A percentile compares a stretch with the other conserved stretches of the same genome.
Conservation (phyloP, 1,140 invertebrate genomes). For the Drosophila malerkotliana region DNA sequence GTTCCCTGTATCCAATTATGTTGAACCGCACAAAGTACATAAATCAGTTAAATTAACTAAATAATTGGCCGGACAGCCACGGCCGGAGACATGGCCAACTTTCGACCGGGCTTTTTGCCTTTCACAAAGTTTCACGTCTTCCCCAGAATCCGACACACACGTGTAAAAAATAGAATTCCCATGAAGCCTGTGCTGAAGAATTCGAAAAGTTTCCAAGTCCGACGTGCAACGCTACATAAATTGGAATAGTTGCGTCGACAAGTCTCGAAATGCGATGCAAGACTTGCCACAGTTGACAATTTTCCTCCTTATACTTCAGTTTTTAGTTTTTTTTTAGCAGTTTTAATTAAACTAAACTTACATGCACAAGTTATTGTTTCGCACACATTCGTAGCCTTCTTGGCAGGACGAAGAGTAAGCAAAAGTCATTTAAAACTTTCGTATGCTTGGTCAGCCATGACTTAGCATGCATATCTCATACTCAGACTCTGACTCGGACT, state of each 20-base stretch:
- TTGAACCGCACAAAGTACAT: conserved; percentile 13
- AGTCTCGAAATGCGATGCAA: conserved; percentile 53
- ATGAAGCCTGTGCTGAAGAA: conserved; percentile 18
- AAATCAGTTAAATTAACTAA: conserved; percentile 44
- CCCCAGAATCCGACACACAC: conserved; percentile 9
- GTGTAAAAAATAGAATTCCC: background rate
- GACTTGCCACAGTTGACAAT: conserved; percentile 59
- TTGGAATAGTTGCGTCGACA: conserved; percentile 72
- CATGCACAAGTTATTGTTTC: conserved; percentile 59
- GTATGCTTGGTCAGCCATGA: conserved; percentile 70
- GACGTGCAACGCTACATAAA: conserved; percentile 65
- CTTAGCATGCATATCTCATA: conserved; percentile 68
- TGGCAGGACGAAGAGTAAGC: conserved; percentile 56
- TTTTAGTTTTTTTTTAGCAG: conserved; percentile 26
- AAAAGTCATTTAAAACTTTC: conserved; percentile 80
- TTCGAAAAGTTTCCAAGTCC: conserved; percentile 40
- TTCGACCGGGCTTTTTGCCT: conserved; percentile 7
- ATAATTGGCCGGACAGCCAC: conserved; percentile 37
- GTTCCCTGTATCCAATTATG: background rate
- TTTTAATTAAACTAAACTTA: conserved; percentile 79
- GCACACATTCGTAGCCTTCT: conserved; percentile 18
- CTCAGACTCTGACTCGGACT: conserved; percentile 15
- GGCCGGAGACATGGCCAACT: conserved; percentile 21
- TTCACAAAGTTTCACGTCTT: conserved; percentile 16
- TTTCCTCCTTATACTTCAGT: conserved; percentile 25